Evolutionary conservation across 2,113 vertebrate species (phyloP).

Genomic region (Laterallus jamaicensis): DNA sequence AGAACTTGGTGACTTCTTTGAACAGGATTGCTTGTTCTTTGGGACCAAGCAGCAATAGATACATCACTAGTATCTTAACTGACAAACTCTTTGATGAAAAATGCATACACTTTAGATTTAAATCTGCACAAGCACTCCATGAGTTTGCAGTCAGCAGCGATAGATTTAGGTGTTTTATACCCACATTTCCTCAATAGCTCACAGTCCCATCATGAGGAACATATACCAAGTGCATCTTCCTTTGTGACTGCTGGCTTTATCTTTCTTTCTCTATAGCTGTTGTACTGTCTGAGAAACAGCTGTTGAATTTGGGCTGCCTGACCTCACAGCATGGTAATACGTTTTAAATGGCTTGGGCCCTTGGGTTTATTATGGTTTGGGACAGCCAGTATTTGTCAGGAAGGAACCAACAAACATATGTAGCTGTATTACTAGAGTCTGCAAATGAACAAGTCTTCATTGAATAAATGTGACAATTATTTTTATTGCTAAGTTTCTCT

Average conservation of each 20-base stretch:
- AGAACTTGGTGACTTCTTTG: background rate
- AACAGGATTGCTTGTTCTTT: background rate
- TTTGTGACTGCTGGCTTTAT: background rate
- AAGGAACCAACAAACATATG: background rate
- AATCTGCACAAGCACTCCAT: background rate
- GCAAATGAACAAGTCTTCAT: background rate
- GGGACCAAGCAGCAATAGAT: background rate
- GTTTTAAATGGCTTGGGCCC: background rate
- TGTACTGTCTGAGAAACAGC: background rate
- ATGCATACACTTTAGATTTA: background rate
- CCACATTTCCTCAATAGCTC: background rate
- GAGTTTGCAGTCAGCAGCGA: background rate
- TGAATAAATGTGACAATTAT: background rate
- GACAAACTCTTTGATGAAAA: background rate
- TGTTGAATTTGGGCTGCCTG: background rate
- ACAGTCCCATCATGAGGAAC: background rate
- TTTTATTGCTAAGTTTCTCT: background rate
- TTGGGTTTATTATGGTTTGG: background rate
- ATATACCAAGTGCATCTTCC: background rate
- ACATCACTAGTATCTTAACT: background rate
- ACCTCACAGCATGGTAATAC: background rate
- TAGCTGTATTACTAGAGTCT: background rate
- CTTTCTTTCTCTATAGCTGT: background rate
- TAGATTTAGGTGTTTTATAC: background rate
- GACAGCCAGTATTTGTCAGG: background rate